A percentile compares a stretch with the other conserved stretches of the same genome.
Conservation (phyloP, 2,888 invertebrate genomes). For the Papilio elwesi region DNA sequence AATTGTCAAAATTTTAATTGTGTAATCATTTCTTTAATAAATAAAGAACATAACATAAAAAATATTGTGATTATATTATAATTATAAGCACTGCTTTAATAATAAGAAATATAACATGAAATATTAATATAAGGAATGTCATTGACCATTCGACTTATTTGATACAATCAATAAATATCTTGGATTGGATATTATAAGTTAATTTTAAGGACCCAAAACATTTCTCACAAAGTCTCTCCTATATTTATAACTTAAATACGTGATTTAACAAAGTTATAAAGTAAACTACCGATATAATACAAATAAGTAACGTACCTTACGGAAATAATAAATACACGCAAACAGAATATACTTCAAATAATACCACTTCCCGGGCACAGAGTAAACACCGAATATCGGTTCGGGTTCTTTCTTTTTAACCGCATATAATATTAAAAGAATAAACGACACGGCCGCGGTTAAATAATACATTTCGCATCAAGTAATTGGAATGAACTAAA, state of each 20-base stretch:
- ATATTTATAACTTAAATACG: too few relatives aligned
- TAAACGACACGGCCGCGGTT: slow-evolving; percentile 43
- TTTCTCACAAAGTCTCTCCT: too few relatives aligned
- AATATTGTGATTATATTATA: too few relatives aligned
- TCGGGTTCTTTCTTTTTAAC: slow-evolving; percentile 66
- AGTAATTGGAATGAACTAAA: slow-evolving; percentile 43
- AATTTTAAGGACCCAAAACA: too few relatives aligned
- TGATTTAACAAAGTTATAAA: slow-evolving; percentile 7
- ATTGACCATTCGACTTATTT: too few relatives aligned
- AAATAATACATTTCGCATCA: slow-evolving; percentile 41
- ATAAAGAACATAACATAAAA: neutral
- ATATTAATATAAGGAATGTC: neutral
- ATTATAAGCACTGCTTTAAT: too few relatives aligned
- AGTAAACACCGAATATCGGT: slow-evolving; percentile 85
- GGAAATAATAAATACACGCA: slow-evolving; percentile 76
- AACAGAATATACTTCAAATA: slow-evolving; percentile 85
- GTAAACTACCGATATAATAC: neutral
- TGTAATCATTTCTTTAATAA: too few relatives aligned
- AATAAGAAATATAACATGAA: neutral
- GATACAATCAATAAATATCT: too few relatives aligned
- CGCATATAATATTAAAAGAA: slow-evolving; percentile 58
- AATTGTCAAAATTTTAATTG: too few relatives aligned
- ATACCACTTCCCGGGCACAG: slow-evolving; percentile 86
- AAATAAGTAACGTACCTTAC: slow-evolving; percentile 69
- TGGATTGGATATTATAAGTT: too few relatives aligned